Percentiles rank a stretch among this genome's conserved stretches.
These are phyloP conservation scores for Cheilosia vernalis DNA, from an alignment of 2,888 invertebrate genomes.

Conservation along the genomic window DNA sequence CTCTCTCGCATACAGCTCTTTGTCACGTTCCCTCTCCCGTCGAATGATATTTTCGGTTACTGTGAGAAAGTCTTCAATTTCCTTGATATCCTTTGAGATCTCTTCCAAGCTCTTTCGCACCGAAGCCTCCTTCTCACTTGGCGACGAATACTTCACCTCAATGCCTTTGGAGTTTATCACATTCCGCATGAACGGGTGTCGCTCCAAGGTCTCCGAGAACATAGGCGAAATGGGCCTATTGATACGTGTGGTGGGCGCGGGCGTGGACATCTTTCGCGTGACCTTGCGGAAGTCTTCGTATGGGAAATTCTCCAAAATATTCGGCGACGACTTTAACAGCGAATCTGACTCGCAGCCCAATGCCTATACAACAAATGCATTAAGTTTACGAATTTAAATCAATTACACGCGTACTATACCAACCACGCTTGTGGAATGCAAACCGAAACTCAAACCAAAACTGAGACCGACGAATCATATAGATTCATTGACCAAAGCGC, in stretches of 20 bases:
- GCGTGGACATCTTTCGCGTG: constrained; percentile 63
- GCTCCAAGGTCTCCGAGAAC: constrained; percentile 82
- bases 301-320: constrained; percentile 82
- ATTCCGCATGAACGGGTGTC: constrained; percentile 82
- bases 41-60: constrained; percentile 82
- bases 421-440: constrained; percentile 50
- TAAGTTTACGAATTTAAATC: constrained; percentile 22
- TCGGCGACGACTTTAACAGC: constrained; percentile 82
- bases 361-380: constrained; percentile 58
- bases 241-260: constrained; percentile 44
- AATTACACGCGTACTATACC: constrained; percentile 32
- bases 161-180: constrained; percentile 79
- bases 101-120: constrained; percentile 83
- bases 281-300: constrained; percentile 80
- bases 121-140: constrained; percentile 81
- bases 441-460: constrained; percentile 24
- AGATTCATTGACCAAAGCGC: constrained; percentile 40
- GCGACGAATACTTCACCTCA: constrained; percentile 79
- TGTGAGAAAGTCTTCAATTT: constrained; percentile 83
- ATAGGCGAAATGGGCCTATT: constrained; percentile 78
- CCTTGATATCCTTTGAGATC: constrained; percentile 83
- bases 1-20: constrained; percentile 76
- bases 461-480: background rate
- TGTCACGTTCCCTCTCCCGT: constrained; percentile 80
- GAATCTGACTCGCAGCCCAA: constrained; percentile 78